phyloP scores from a whole-genome alignment of 2,113 vertebrate genomes.

The Tragelaphus scriptus region DNA sequence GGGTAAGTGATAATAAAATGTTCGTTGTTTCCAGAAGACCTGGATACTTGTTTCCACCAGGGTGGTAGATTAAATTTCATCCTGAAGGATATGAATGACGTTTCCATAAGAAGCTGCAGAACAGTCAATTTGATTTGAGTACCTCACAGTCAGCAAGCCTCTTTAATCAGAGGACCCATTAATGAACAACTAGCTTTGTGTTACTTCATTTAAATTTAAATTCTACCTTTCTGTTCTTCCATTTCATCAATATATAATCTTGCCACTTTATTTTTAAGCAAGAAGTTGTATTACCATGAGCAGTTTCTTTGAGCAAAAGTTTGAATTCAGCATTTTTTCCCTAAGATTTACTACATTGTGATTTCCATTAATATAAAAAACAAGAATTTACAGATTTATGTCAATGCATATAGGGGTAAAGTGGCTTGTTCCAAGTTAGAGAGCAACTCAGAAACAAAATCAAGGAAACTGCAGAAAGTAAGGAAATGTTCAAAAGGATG shows the following conservation, averaged over 20 bases:
- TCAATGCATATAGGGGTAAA: background rate
- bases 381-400: background rate
- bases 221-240: background rate
- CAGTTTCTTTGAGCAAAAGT: background rate
- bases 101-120: background rate
- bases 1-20: background rate
- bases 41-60: background rate
- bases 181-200: background rate
- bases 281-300: background rate
- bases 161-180: background rate
- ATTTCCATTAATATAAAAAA: background rate
- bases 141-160: background rate
- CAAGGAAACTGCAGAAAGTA: background rate
- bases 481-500: background rate
- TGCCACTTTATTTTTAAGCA: background rate
- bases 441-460: background rate
- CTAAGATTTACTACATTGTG: background rate
- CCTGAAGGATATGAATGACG: background rate
- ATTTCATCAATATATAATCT: background rate
- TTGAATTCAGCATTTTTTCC: background rate
- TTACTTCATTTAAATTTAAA: background rate
- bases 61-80: background rate
- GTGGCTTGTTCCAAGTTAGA: background rate
- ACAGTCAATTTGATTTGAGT: background rate
- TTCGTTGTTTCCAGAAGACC: background rate